Conservation (phyloP, 1,140 invertebrate species). For the Limonius californicus region DNA sequence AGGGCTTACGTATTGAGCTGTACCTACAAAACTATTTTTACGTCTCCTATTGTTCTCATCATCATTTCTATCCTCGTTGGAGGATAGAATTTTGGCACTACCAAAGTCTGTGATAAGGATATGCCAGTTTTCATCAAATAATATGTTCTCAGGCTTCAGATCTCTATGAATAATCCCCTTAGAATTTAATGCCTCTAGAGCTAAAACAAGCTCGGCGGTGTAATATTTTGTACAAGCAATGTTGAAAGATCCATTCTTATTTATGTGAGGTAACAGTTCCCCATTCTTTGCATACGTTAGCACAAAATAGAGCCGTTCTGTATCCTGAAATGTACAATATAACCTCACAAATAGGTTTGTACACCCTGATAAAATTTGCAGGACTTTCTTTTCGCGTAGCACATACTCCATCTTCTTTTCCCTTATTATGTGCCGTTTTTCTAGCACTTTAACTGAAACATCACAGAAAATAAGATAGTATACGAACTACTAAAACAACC, state of each 20-base stretch:
- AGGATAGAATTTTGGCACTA: conserved; percentile 80
- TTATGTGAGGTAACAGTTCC: conserved; percentile 88
- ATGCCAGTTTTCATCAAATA: conserved; percentile 92
- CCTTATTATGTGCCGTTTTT: conserved; percentile 86
- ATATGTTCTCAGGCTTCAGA: conserved; percentile 86
- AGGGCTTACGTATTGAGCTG: conserved; percentile 97
- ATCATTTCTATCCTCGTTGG: conserved; percentile 31
- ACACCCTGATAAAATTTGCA: conserved; percentile 69
- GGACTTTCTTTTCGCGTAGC: conserved; percentile 86
- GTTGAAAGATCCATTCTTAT: conserved; percentile 87
- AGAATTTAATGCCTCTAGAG: conserved; percentile 88
- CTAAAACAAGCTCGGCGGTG: conserved; percentile 86
- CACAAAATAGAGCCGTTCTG: conserved; percentile 92
- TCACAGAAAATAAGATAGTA: too few species aligned
- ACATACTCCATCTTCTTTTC: conserved; percentile 94
- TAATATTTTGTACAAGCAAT: conserved; percentile 89
- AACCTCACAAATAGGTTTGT: conserved; percentile 87
- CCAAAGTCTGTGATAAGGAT: conserved; percentile 97
- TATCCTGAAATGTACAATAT: conserved; percentile 96
- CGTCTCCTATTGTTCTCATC: conserved; percentile 50
- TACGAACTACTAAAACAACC: not conserved
- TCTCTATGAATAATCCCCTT: conserved; percentile 91
- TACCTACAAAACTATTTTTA: conserved; percentile 94
- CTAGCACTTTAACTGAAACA: conserved; percentile 90
- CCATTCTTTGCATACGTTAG: conserved; percentile 93